Percentiles rank a stretch among this genome's conserved stretches.
Evolutionary conservation across 2,797 vertebrate species (phyloP).

Genomic region (Acipenser oxyrinchus): DNA sequence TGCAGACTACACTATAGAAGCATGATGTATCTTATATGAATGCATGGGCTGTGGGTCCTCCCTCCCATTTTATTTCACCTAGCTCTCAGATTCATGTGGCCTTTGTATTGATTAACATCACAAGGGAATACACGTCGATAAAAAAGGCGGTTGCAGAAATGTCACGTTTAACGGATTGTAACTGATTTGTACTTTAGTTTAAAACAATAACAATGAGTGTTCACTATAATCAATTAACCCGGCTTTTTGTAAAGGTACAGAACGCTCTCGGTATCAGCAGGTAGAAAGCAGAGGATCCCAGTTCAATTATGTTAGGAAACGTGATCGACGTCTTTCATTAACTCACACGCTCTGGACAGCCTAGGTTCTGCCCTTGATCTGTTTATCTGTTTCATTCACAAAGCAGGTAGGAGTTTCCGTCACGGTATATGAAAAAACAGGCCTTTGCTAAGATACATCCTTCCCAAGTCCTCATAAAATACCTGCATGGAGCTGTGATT

Average conservation of each 20-base stretch:
- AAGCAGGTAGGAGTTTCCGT: too few relatives aligned
- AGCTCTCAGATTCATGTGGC: not conserved
- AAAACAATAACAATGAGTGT: not conserved
- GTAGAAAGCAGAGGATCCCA: not conserved
- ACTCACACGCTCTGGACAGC: too few relatives aligned
- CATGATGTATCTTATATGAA: too few relatives aligned
- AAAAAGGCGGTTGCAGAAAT: conserved; percentile 2
- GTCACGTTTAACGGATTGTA: not conserved
- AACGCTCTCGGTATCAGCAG: not conserved
- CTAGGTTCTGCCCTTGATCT: too few relatives aligned
- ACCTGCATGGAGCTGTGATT: not conserved
- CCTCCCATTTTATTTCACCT: conserved; percentile 1
- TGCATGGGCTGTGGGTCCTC: not conserved
- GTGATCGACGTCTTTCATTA: too few relatives aligned
- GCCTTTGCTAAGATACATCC: too few relatives aligned
- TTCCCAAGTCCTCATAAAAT: too few relatives aligned
- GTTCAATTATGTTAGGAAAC: too few relatives aligned
- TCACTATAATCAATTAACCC: not conserved
- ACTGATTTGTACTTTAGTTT: not conserved
- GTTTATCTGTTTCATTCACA: too few relatives aligned
- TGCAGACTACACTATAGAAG: too few relatives aligned
- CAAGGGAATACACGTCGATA: conserved; percentile 9
- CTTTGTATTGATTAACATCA: not conserved
- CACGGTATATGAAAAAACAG: too few relatives aligned
- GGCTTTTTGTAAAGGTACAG: too few relatives aligned